phyloP scores from a whole-genome alignment of 2,113 vertebrate species.

The Haliaeetus leucogaster region DNA sequence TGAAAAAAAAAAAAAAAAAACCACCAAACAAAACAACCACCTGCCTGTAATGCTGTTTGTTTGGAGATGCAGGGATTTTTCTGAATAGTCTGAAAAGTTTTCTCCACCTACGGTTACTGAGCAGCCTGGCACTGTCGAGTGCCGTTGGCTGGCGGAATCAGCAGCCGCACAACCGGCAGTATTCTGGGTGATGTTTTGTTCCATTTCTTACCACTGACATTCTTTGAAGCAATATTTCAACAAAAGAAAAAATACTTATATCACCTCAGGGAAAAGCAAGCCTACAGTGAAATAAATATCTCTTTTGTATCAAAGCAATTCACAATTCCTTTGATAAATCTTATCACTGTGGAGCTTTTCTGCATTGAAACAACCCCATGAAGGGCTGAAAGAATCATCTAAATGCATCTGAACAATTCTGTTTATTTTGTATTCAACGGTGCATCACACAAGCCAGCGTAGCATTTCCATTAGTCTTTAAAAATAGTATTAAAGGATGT shows the following conservation, averaged over 20 bases:
- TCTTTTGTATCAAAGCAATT: constrained; percentile 2
- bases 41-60: background rate
- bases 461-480: constrained; percentile 12
- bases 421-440: background rate
- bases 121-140: rapidly evolving
- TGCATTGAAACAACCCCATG: background rate
- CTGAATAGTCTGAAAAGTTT: background rate
- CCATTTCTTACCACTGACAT: background rate
- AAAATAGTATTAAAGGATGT: constrained; percentile 27
- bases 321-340: constrained; percentile 44
- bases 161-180: rapidly evolving
- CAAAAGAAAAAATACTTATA: background rate
- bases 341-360: background rate
- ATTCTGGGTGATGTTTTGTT: rapidly evolving
- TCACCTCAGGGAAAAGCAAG: background rate
- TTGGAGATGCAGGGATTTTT: rapidly evolving
- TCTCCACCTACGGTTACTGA: rapidly evolving
- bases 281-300: constrained; percentile 29
- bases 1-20: too few relatives aligned
- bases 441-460: background rate
- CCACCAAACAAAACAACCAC: too few relatives aligned
- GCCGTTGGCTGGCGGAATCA: rapidly evolving
- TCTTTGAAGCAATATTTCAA: background rate
- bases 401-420: background rate
- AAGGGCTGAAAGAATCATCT: background rate